A percentile compares a stretch with the other conserved stretches of the same genome.
phyloP scores from a whole-genome alignment of 2,888 invertebrate species.

The Dicranocentrus wangi region DNA sequence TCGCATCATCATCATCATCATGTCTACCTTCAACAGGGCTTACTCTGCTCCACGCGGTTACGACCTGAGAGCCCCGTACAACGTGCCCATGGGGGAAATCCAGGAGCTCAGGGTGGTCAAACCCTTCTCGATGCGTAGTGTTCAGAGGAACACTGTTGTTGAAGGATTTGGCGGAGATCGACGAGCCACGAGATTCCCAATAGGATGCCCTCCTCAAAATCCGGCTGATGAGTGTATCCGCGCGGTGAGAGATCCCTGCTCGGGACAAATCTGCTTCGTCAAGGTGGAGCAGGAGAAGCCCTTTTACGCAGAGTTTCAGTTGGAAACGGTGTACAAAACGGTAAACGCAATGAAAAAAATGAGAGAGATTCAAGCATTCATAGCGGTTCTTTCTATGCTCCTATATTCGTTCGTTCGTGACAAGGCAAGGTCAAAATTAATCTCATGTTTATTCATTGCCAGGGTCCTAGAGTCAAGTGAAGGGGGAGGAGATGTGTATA shows the following conservation, averaged over 20 bases:
- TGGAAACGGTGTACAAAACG: constrained; percentile 41
- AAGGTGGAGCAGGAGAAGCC: constrained; percentile 22
- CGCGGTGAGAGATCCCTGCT: constrained; percentile 20
- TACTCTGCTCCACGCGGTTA: constrained; percentile 69
- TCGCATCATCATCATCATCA: constrained; percentile 26
- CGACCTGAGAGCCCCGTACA: constrained; percentile 67
- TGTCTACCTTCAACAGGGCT: constrained; percentile 58
- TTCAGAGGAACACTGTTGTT: constrained; percentile 57
- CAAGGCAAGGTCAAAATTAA: not conserved
- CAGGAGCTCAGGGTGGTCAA: constrained; percentile 66
- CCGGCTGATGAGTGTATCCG: constrained; percentile 26
- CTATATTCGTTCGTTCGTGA: no score
- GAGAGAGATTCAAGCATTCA: no score
- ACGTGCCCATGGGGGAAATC: constrained; percentile 70
- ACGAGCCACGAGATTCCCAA: constrained; percentile 11
- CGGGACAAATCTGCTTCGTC: constrained; percentile 19
- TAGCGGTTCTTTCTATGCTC: no score
- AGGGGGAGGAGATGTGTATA: no score
- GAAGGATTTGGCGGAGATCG: constrained; percentile 44
- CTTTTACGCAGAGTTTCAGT: constrained; percentile 33
- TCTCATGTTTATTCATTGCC: not conserved
- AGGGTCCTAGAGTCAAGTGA: constrained; percentile 13
- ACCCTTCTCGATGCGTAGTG: constrained; percentile 61
- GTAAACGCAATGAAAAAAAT: constrained; percentile 12
- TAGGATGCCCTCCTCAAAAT: constrained; percentile 30